A percentile compares a stretch with the other conserved stretches of the same genome.
phyloP scores from a whole-genome alignment of 2,797 vertebrate genomes.

The Graptemys geographica region DNA sequence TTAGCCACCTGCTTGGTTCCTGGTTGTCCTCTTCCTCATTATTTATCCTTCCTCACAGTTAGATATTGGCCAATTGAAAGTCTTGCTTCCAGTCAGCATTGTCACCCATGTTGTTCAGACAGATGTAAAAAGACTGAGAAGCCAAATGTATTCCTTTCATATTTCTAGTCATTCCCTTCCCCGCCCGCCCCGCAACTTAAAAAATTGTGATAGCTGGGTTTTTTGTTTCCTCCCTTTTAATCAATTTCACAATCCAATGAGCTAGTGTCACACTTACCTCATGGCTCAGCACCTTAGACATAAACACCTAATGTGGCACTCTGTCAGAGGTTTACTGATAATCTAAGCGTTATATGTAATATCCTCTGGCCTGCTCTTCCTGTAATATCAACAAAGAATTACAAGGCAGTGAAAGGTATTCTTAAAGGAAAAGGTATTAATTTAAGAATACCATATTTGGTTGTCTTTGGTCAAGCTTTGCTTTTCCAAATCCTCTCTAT shows the following conservation, averaged over 20 bases:
- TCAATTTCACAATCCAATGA: slow-evolving; percentile 61
- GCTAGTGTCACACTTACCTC: slow-evolving; percentile 60
- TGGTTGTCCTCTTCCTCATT: not conserved
- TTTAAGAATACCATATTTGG: not conserved
- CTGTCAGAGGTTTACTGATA: slow-evolving; percentile 49
- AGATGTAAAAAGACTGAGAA: not conserved
- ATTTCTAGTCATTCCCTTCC: not conserved
- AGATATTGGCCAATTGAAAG: not conserved
- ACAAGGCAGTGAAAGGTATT: slow-evolving; percentile 8
- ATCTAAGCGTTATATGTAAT: slow-evolving; percentile 20
- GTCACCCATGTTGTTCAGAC: not conserved
- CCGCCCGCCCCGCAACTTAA: not conserved
- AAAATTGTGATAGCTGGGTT: not conserved
- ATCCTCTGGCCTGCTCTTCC: not conserved
- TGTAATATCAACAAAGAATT: slow-evolving; percentile 23
- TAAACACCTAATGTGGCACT: slow-evolving; percentile 40
- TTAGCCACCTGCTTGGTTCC: not conserved
- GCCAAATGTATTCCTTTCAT: not conserved
- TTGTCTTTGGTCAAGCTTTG: slow-evolving; percentile 46
- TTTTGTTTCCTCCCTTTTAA: slow-evolving; percentile 63
- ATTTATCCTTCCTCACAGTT: not conserved
- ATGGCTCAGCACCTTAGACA: slow-evolving; percentile 46
- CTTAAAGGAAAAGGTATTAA: too few relatives aligned
- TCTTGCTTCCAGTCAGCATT: not conserved
- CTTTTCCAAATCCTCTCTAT: slow-evolving; percentile 45